Evolutionary conservation across 2,797 vertebrate genomes (phyloP), one percentile per base, ranked within the genome.

Genomic region (Catostomus latipinnis): DNA sequence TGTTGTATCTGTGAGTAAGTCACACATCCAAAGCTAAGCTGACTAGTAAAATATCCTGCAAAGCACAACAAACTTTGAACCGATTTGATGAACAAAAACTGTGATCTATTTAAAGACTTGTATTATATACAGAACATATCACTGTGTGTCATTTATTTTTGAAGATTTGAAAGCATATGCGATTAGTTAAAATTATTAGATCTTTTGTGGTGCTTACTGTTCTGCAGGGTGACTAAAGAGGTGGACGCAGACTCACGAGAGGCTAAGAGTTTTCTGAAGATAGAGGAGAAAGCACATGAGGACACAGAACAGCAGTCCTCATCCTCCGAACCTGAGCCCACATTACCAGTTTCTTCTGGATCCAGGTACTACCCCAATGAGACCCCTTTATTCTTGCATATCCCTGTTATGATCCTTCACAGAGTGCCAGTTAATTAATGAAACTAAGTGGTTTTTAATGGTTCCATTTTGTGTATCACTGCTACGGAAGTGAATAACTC

Each of bases 161-260:
- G 12, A n/a, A 6, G 9, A 7, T 67, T 18, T 18, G 13, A 49
- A 52, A 70, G 13, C 12, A 1, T 1, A 50, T 11, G 18, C 34
- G 34, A 34, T 34, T 34, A 34, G 34, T 34, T 34, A 34, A 3
- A 8, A 53, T 43, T 16, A 5, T 72, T 52, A 4, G 10, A 8
- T 66, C 0, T 81, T 10, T 5, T n/a, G 13, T 67, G 60, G 74
- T 48, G 6, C 43, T 16, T 66, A 13, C 46, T 56, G 43, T 6
- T 61, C 75, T 18, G 60, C 86, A 99, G 97, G 90, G 96, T 99
- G 54, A 94, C 94, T 74, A 96, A 98, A 90, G 96, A 98, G 88
- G 97, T 99, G 1, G 94, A 95, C 2, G 92, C 93, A 4, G 86
- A 94, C 71, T 99, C 97, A 22, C 96, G 87, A 86, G 97, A 99